Percentiles rank a stretch among this genome's conserved stretches.
Conservation (phyloP, 2,797 vertebrate genomes). For the Caiman crocodilus region DNA sequence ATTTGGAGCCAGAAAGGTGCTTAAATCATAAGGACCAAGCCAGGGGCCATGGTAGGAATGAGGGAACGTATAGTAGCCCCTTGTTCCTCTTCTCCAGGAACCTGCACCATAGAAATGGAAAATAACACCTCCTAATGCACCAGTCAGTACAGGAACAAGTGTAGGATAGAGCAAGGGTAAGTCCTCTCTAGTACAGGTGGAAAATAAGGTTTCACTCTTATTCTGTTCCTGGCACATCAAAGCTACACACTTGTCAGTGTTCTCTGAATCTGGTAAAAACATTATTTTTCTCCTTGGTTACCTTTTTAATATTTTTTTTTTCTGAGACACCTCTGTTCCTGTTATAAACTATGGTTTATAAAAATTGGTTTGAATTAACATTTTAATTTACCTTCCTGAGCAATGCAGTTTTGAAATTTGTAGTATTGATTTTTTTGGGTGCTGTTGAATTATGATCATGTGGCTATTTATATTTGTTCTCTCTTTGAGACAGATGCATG, state of each 20-base stretch:
- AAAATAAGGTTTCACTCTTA: not conserved
- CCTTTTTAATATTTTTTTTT: constrained; percentile 5
- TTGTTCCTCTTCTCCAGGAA: not conserved
- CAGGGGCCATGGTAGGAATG: not conserved
- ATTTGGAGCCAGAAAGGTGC: not conserved
- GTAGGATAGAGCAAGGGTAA: accelerated
- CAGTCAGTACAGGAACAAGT: not conserved
- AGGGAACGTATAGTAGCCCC: not conserved
- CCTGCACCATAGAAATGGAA: not conserved
- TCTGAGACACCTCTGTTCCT: not conserved
- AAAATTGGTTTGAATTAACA: constrained; percentile 60
- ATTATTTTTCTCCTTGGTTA: not conserved
- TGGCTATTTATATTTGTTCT: constrained; percentile 61
- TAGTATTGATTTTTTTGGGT: constrained; percentile 30
- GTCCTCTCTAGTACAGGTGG: not conserved
- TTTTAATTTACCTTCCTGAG: constrained; percentile 69
- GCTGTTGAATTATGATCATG: constrained; percentile 51
- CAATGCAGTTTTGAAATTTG: constrained; percentile 52
- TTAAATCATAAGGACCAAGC: not conserved
- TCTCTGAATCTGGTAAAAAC: constrained; percentile 1
- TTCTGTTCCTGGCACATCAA: not conserved
- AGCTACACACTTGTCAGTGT: not conserved
- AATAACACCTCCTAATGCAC: not conserved
- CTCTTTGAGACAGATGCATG: constrained; percentile 44
- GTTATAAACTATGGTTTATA: constrained; percentile 36